phyloP scores from a whole-genome alignment of 2,797 vertebrate species.

The Astyanax mexicanus region DNA sequence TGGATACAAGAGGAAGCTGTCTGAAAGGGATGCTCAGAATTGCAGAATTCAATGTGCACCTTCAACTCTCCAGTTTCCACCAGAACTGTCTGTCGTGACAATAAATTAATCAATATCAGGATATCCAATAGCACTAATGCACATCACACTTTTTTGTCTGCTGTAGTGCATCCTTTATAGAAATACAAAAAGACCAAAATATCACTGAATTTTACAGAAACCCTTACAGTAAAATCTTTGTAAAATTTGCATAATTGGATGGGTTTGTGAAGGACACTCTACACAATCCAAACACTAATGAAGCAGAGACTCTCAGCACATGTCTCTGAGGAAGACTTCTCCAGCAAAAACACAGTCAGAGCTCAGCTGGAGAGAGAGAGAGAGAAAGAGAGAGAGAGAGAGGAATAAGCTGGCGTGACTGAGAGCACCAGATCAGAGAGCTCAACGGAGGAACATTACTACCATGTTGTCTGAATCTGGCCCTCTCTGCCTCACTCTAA shows the following conservation, averaged over 20 bases:
- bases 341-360: background rate
- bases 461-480: constrained; percentile 67
- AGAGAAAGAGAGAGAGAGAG: background rate
- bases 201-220: constrained; percentile 2
- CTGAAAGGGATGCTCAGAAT: too few relatives aligned
- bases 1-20: too few relatives aligned
- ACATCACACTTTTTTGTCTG: too few relatives aligned
- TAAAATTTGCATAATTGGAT: background rate
- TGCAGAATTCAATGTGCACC: too few relatives aligned
- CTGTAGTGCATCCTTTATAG: too few relatives aligned
- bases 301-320: background rate
- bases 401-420: constrained; percentile 22
- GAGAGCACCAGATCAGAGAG: constrained; percentile 44
- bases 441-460: constrained; percentile 33
- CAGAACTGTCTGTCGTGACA: too few relatives aligned
- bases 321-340: background rate
- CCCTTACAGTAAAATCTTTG: constrained; percentile 9
- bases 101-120: too few relatives aligned
- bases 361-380: constrained; percentile 1
- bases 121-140: too few relatives aligned
- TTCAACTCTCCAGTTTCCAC: too few relatives aligned
- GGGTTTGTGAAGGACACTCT: background rate
- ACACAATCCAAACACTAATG: background rate
- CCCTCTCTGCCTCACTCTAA: constrained; percentile 71
- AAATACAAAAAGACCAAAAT: background rate